Evolutionary conservation across 2,113 vertebrate genomes (phyloP), one percentile per base, ranked within the genome.

Genomic region (Pao palembangensis): DNA sequence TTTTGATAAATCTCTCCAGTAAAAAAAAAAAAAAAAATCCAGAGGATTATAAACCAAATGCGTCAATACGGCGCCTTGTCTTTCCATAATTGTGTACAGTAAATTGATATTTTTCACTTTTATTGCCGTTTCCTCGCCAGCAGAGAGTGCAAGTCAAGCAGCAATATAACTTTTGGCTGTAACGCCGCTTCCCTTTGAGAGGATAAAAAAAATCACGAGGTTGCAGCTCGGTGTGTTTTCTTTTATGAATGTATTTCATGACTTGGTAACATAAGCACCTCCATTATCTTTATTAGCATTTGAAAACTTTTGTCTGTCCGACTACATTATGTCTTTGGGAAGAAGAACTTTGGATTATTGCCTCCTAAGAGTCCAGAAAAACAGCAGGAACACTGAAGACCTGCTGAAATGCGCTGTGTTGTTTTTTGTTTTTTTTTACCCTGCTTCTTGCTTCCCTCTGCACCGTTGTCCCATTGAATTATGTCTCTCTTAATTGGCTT

Each of bases 401-500:
- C 8, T 11, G 25, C 56, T 66, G 34, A 23, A 57, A 14, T 46
- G 17, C 44, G 15, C 5, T 46, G 13, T 44, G 16, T 46, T 46
- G 25, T 28, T 28, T 46, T 50, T 50, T 34, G 2, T 34, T 34
- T 34, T 34, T 16, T n/a, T 46, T 17, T n/a, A 47, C 2, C 13
- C 43, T 15, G 16, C 43, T 44, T 47, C 44, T 47, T 47, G 44
- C 44, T n/a, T 47, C n/a, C n/a, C 15, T 47, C n/a, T 47, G 44
- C 44, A n/a, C 34, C 48, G 56, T 75, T 82, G 81, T 66, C 84
- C 72, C 77, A 75, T 82, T 90, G 88, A 90, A 85, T 90, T 90
- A 89, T 87, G 80, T 81, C 79, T 79, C 76, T 69, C 69, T 76
- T 91, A 91, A 90, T 90, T 91, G 88, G 85, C 88, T 88, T 88